Evolutionary conservation across 2,888 invertebrate species (phyloP).

Genomic region (Eumacrocentrus americanus): DNA sequence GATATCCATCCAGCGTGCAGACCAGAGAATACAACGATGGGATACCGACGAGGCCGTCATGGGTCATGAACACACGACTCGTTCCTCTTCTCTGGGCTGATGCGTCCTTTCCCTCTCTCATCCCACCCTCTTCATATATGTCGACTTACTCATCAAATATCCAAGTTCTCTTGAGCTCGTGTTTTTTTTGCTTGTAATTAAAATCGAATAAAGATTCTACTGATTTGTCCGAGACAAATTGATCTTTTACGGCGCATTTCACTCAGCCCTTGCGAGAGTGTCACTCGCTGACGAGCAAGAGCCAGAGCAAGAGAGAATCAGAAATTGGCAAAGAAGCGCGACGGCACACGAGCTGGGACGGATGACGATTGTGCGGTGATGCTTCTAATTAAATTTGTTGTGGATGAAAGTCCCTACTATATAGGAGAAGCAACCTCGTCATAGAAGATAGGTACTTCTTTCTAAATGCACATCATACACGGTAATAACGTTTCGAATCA

Average conservation of each 20-base stretch:
- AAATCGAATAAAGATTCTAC: not conserved
- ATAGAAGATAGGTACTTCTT: not conserved
- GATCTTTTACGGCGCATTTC: no score
- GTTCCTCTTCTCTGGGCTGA: not conserved
- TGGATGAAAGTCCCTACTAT: conserved; percentile 26
- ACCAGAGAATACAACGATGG: conserved; percentile 8
- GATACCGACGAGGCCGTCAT: conserved; percentile 41
- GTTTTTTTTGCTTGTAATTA: not conserved
- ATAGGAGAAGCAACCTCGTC: not conserved
- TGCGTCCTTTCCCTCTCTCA: no score
- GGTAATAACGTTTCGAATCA: not conserved
- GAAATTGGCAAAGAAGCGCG: conserved; percentile 13
- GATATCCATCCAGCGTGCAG: not conserved
- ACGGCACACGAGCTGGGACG: conserved; percentile 29
- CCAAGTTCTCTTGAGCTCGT: no score
- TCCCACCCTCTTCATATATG: no score
- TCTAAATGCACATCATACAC: not conserved
- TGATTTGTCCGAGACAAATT: conserved; percentile 5
- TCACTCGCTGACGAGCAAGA: conserved; percentile 13
- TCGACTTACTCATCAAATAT: no score
- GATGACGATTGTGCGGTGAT: conserved; percentile 34
- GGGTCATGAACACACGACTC: conserved; percentile 38
- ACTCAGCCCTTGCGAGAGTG: not conserved
- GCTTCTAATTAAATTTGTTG: conserved; percentile 45
- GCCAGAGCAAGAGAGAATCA: no score